Conservation (phyloP, 2,888 invertebrate genomes). For the Glomeris marginata region DNA sequence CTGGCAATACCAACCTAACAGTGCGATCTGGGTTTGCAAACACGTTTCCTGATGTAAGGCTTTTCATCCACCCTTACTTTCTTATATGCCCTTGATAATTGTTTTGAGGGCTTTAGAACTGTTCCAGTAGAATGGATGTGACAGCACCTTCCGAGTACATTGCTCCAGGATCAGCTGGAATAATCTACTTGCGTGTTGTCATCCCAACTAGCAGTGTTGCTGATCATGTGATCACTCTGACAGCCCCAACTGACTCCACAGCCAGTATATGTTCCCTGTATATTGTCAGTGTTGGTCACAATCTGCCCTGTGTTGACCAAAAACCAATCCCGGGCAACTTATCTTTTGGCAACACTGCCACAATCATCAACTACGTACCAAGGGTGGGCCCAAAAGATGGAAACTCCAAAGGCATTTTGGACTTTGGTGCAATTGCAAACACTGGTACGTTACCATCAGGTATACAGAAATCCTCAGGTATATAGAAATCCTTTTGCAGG, state of each 20-base stretch:
- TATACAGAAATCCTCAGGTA: too few relatives aligned
- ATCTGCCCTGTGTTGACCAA: slow-evolving; percentile 7
- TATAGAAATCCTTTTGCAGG: background rate
- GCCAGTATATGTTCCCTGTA: slow-evolving; percentile 1
- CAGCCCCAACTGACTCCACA: background rate
- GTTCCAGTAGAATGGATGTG: too few relatives aligned
- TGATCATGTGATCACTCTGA: slow-evolving; percentile 2
- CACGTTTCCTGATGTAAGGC: too few relatives aligned
- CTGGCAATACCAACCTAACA: too few relatives aligned
- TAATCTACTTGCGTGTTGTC: too few relatives aligned
- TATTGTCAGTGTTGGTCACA: slow-evolving; percentile 1
- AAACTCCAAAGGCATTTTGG: background rate
- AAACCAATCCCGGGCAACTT: slow-evolving; percentile 1
- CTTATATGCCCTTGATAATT: too few relatives aligned
- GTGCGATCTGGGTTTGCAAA: too few relatives aligned
- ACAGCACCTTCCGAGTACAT: too few relatives aligned
- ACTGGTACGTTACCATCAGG: background rate
- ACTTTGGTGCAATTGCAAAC: slow-evolving; percentile 5
- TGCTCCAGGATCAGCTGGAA: too few relatives aligned
- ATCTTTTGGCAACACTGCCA: background rate
- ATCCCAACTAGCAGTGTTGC: background rate
- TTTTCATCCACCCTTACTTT: too few relatives aligned
- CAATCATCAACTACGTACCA: slow-evolving; percentile 2
- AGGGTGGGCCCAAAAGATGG: background rate
- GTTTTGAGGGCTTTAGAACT: too few relatives aligned